Evolutionary conservation across 1,140 invertebrate species (phyloP).

Genomic region (Tyrophagus putrescentiae): DNA sequence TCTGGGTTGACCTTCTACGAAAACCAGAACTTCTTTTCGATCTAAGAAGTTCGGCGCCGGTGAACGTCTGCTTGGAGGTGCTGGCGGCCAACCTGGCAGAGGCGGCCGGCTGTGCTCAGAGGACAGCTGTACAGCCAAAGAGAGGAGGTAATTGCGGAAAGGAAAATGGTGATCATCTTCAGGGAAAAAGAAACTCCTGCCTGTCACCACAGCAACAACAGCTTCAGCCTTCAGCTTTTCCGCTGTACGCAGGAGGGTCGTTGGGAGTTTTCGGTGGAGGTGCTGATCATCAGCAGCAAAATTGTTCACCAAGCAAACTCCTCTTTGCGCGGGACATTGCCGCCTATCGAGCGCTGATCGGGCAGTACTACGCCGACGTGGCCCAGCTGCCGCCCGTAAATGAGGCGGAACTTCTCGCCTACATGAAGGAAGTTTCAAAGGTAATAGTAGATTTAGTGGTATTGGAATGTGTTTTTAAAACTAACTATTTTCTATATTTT

Average conservation of each 20-base stretch:
- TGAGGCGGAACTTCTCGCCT: constrained; percentile 27
- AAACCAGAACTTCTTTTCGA: constrained; percentile 95
- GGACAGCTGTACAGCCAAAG: too few relatives aligned
- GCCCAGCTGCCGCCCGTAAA: constrained; percentile 26
- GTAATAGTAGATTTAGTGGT: constrained; percentile 15
- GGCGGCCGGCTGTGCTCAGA: constrained; percentile 33
- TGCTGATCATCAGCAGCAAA: constrained; percentile 27
- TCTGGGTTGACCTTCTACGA: constrained; percentile 96
- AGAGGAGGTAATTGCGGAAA: too few relatives aligned
- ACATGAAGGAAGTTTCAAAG: constrained; percentile 29
- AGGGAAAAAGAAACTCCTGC: too few relatives aligned
- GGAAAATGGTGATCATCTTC: too few relatives aligned
- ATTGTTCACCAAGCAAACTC: constrained; percentile 34
- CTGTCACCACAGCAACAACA: background rate
- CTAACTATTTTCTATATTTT: background rate
- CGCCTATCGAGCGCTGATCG: constrained; percentile 28
- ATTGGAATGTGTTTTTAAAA: background rate
- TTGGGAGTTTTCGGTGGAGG: too few relatives aligned
- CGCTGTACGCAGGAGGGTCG: too few relatives aligned
- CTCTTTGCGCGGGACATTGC: constrained; percentile 31
- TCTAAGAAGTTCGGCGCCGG: constrained; percentile 75
- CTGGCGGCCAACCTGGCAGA: constrained; percentile 94
- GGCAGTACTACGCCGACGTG: constrained; percentile 29
- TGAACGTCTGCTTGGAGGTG: constrained; percentile 80
- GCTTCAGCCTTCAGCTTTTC: too few relatives aligned